Percentiles rank a stretch among this genome's conserved stretches.
These are phyloP conservation scores for Dendrophyllia cribrosa DNA, from an alignment of 64 coral and sea anemone genomes.

Conservation along the genomic window DNA sequence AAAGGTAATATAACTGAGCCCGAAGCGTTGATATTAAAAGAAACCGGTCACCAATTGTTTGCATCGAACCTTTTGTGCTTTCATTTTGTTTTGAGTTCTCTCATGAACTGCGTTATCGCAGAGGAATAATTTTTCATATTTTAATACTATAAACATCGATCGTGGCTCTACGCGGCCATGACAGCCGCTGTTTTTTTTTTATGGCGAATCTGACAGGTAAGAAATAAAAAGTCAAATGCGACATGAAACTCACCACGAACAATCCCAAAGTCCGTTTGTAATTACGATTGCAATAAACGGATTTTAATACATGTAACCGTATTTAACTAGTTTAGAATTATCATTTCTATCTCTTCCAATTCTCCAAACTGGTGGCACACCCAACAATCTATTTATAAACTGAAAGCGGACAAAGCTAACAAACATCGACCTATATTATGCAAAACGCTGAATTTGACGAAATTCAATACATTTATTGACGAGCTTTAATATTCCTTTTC, in stretches of 20 bases:
- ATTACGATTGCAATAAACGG: background rate
- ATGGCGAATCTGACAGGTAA: too few species aligned
- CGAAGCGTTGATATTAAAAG: background rate
- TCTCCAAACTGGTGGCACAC: background rate
- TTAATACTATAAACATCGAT: background rate
- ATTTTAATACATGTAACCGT: background rate
- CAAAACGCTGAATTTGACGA: background rate
- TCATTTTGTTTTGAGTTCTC: background rate
- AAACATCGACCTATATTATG: background rate
- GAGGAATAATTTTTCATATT: background rate
- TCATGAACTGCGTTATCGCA: background rate
- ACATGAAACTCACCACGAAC: background rate
- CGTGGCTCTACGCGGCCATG: background rate
- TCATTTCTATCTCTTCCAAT: background rate
- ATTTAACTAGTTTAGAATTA: background rate
- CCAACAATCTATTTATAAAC: too few species aligned
- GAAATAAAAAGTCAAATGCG: too few species aligned
- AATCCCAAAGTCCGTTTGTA: background rate
- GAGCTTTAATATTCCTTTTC: too few species aligned
- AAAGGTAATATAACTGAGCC: background rate
- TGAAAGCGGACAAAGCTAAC: too few species aligned
- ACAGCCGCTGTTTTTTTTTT: too few species aligned
- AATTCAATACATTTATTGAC: background rate
- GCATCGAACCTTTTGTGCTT: too few species aligned
- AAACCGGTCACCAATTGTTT: background rate